Conservation (phyloP, 2,888 invertebrate genomes). For the Tanaodytes sp. region DNA sequence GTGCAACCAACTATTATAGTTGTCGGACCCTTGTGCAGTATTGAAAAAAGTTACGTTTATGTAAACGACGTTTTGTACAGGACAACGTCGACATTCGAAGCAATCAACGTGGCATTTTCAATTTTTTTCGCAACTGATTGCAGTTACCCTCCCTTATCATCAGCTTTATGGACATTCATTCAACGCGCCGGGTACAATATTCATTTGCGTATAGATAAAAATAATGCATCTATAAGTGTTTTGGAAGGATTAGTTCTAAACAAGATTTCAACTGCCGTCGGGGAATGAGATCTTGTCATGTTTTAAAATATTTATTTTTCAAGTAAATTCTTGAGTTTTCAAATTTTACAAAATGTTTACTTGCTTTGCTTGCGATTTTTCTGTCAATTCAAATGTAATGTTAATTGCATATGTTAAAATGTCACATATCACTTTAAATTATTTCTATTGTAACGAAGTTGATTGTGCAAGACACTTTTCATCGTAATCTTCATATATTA, state of each 20-base stretch:
- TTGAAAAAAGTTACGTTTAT: constrained; percentile 12
- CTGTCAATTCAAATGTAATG: not conserved
- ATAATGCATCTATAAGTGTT: not conserved
- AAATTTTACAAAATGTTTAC: too few relatives aligned
- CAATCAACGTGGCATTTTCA: constrained; percentile 19
- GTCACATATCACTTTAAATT: not conserved
- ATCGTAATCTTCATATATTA: constrained; percentile 4
- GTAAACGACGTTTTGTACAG: constrained; percentile 17
- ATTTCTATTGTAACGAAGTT: constrained; percentile 4
- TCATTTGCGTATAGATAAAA: not conserved
- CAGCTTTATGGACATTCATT: constrained; percentile 13
- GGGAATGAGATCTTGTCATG: not conserved
- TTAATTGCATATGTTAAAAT: not conserved
- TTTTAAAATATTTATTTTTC: not conserved
- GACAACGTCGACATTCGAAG: constrained; percentile 8
- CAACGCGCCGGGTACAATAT: constrained; percentile 12
- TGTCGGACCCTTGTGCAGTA: constrained; percentile 11
- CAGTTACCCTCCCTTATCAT: constrained; percentile 17
- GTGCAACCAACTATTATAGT: constrained; percentile 25
- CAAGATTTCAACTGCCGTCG: not conserved
- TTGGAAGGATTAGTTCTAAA: not conserved
- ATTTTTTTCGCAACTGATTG: constrained; percentile 29
- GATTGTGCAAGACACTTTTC: constrained; percentile 6
- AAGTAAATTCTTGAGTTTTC: too few relatives aligned
- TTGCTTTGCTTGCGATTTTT: constrained; percentile 4